phyloP scores from a whole-genome alignment of 2,797 vertebrate species.

The Merluccius polli region DNA sequence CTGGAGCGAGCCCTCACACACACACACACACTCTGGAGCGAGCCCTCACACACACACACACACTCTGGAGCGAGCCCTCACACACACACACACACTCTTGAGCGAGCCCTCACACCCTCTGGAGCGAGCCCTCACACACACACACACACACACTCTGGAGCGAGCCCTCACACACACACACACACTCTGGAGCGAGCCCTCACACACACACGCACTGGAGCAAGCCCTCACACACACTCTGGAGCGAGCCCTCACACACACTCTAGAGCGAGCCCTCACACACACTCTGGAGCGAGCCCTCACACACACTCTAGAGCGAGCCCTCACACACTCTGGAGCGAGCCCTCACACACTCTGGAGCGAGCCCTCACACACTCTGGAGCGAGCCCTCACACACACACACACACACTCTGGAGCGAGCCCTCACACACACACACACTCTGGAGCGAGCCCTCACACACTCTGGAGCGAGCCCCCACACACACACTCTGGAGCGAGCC shows the following conservation, averaged over 20 bases:
- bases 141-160: constrained; percentile 27
- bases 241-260: constrained; percentile 36
- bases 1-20: constrained; percentile 35
- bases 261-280: too few relatives aligned
- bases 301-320: constrained; percentile 31
- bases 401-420: too few relatives aligned
- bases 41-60: constrained; percentile 31
- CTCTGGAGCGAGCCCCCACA: constrained; percentile 35
- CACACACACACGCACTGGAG: constrained; percentile 25
- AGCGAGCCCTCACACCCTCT: constrained; percentile 31
- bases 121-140: constrained; percentile 40
- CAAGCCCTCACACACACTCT: too few relatives aligned
- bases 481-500: constrained; percentile 29
- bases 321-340: constrained; percentile 33
- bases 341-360: too few relatives aligned
- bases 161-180: constrained; percentile 33
- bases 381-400: too few relatives aligned
- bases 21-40: constrained; percentile 34
- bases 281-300: constrained; percentile 41
- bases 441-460: constrained; percentile 36
- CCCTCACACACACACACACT: constrained; percentile 28
- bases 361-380: constrained; percentile 34
- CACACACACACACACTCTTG: constrained; percentile 27
- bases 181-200: constrained; percentile 39
- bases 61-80: constrained; percentile 38